phyloP scores from a whole-genome alignment of 1,140 invertebrate species.

The Watersipora subatra region DNA sequence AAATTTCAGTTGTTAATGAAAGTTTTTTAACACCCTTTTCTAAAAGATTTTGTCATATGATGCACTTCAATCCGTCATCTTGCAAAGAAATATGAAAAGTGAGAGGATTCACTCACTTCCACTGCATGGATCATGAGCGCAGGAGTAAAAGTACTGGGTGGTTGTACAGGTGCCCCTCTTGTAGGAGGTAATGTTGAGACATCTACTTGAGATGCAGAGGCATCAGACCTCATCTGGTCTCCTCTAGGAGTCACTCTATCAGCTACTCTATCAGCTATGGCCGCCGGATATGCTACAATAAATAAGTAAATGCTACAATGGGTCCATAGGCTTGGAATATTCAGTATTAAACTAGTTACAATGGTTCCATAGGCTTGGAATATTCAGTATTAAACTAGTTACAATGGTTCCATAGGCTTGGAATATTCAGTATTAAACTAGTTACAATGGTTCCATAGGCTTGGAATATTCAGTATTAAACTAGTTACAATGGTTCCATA shows the following conservation, averaged over 20 bases:
- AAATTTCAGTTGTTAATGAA: background rate
- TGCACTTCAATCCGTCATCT: background rate
- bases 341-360: too few species aligned
- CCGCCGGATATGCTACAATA: background rate
- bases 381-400: too few species aligned
- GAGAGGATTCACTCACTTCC: background rate
- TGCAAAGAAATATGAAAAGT: background rate
- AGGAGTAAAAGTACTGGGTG: background rate
- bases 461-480: too few species aligned
- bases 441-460: too few species aligned
- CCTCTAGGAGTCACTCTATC: background rate
- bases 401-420: too few species aligned
- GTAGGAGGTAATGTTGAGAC: background rate
- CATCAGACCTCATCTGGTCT: background rate
- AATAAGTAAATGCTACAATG: too few species aligned
- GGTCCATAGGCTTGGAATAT: too few species aligned
- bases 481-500: too few species aligned
- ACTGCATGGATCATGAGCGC: background rate
- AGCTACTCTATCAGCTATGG: background rate
- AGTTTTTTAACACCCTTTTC: background rate
- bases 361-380: too few species aligned
- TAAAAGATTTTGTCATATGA: background rate
- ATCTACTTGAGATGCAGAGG: background rate
- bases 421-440: too few species aligned
- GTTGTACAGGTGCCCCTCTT: background rate